phyloP scores from a whole-genome alignment of 2,797 vertebrate species.

The Mormyrops boulengeri region DNA sequence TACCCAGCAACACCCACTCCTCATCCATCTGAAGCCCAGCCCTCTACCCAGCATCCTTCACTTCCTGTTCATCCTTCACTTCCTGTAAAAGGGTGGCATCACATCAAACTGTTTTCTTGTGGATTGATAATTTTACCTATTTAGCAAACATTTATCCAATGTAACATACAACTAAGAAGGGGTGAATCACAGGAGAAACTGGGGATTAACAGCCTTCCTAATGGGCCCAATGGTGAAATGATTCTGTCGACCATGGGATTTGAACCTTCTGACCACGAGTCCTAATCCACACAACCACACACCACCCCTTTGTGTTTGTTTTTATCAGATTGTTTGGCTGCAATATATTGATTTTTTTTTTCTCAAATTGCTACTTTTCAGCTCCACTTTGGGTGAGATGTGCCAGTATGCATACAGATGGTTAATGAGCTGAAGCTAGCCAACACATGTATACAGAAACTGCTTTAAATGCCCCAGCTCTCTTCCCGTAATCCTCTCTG shows the following conservation, averaged over 20 bases:
- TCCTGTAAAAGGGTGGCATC: background rate
- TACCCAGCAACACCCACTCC: background rate
- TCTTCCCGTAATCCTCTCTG: background rate
- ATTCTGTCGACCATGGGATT: background rate
- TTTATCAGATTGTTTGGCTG: background rate
- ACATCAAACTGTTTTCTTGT: background rate
- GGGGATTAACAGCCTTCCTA: background rate
- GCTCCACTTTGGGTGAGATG: background rate
- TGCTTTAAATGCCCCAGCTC: background rate
- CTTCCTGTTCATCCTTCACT: background rate
- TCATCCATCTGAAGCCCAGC: background rate
- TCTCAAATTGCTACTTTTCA: background rate
- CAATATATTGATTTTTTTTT: background rate
- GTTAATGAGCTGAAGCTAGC: background rate
- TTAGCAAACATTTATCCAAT: background rate
- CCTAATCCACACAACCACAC: background rate
- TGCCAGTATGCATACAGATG: background rate
- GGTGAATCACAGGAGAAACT: background rate
- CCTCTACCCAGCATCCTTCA: background rate
- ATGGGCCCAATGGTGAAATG: background rate
- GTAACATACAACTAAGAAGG: background rate
- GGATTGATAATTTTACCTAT: background rate
- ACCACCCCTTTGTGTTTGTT: background rate
- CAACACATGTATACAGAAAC: background rate
- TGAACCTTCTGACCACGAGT: background rate